Conservation (phyloP, 2,797 vertebrate species). For the Toxotes lorentzi region DNA sequence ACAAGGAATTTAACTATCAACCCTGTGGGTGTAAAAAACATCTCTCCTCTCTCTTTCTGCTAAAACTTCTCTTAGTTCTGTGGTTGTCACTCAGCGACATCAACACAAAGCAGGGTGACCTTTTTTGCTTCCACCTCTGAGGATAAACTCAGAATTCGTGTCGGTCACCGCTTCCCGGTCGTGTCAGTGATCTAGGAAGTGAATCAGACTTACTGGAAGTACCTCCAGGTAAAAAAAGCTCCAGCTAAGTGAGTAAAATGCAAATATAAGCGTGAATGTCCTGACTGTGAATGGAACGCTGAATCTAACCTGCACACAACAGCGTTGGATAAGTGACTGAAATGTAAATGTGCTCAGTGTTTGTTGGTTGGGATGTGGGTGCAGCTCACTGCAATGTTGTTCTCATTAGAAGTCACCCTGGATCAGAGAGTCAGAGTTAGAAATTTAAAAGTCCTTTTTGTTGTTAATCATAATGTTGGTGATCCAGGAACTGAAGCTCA, state of each 20-base stretch:
- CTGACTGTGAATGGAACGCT: slow-evolving; percentile 21
- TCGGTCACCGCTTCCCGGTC: slow-evolving; percentile 12
- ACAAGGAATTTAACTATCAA: neutral
- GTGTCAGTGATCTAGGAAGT: slow-evolving; percentile 7
- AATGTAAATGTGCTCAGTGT: slow-evolving; percentile 26
- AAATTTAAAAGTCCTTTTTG: slow-evolving; percentile 23
- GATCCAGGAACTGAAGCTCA: too few relatives aligned
- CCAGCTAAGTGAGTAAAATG: slow-evolving; percentile 24
- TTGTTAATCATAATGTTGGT: neutral
- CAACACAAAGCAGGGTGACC: neutral
- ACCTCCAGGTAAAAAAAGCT: slow-evolving; percentile 4
- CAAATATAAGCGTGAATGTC: slow-evolving; percentile 13
- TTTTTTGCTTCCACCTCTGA: too few relatives aligned
- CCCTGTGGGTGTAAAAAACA: neutral
- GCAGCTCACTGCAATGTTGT: slow-evolving; percentile 16
- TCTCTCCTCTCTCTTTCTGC: neutral
- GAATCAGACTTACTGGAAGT: slow-evolving; percentile 4
- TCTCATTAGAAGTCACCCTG: slow-evolving; percentile 8
- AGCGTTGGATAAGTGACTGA: neutral
- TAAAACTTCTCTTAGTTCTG: neutral
- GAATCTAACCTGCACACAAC: slow-evolving; percentile 16
- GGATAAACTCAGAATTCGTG: neutral
- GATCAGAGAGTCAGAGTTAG: slow-evolving; percentile 2
- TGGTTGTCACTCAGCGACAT: neutral
- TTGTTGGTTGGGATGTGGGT: slow-evolving; percentile 15